Evolutionary conservation across 2,888 invertebrate species (phyloP).

Genomic region (Microctonus brassicae): DNA sequence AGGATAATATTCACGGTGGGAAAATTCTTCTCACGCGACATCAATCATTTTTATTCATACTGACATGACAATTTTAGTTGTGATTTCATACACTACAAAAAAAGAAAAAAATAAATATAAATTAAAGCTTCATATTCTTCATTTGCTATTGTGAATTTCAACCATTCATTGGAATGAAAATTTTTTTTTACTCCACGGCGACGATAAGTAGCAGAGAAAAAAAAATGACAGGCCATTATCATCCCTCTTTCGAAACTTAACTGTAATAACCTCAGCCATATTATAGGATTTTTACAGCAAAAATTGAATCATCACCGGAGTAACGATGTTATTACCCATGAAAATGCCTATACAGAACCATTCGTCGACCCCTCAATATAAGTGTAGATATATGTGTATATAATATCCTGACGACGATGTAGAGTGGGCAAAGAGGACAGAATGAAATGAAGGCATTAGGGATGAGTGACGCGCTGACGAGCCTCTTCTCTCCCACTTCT

Average conservation of each 20-base stretch:
- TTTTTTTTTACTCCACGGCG: background rate
- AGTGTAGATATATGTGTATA: background rate
- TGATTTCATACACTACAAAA: slow-evolving; percentile 6
- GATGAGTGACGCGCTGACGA: slow-evolving; percentile 65
- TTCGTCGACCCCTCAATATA: background rate
- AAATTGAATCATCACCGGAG: slow-evolving; percentile 65
- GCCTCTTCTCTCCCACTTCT: slow-evolving; percentile 43
- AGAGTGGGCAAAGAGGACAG: slow-evolving; percentile 45
- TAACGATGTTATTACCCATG: slow-evolving; percentile 60
- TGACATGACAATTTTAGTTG: slow-evolving; percentile 26
- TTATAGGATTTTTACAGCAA: slow-evolving; percentile 65
- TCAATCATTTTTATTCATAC: slow-evolving; percentile 40
- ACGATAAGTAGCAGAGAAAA: background rate
- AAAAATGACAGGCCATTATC: slow-evolving; percentile 40
- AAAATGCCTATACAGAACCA: slow-evolving; percentile 2
- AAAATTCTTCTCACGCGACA: slow-evolving; percentile 41
- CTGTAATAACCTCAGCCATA: slow-evolving; percentile 62
- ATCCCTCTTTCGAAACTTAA: slow-evolving; percentile 37
- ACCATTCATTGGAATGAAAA: too few relatives aligned
- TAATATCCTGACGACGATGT: slow-evolving; percentile 13
- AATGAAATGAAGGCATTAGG: slow-evolving; percentile 65
- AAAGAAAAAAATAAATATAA: background rate
- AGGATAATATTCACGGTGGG: slow-evolving; percentile 37
- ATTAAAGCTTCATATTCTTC: background rate
- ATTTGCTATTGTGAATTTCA: background rate